Evolutionary conservation across 2,797 vertebrate species (phyloP).

Genomic region (Sciurus carolinensis): DNA sequence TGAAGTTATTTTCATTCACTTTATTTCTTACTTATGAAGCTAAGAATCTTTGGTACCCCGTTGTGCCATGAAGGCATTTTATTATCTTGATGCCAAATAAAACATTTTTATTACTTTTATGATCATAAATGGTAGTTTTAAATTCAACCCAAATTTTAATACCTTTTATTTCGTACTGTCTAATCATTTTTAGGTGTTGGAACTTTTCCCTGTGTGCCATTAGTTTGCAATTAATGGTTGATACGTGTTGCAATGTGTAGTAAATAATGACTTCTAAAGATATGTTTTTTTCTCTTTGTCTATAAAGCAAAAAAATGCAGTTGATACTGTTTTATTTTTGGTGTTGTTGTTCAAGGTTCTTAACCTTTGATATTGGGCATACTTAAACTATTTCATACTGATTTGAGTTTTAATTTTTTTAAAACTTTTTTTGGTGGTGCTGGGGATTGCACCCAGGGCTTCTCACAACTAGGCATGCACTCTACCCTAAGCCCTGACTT

Average conservation of each 20-base stretch:
- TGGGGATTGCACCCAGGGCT: not conserved
- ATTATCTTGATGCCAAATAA: slow-evolving; percentile 8
- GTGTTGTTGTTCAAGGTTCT: not conserved
- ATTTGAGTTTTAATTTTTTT: not conserved
- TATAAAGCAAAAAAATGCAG: slow-evolving; percentile 54
- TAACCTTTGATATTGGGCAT: not conserved
- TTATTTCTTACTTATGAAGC: slow-evolving; percentile 9
- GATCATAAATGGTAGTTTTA: slow-evolving; percentile 29
- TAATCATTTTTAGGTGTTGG: not conserved
- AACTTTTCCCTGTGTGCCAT: not conserved
- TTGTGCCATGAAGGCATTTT: slow-evolving; percentile 22
- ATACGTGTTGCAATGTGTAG: not conserved
- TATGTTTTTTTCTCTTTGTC: not conserved
- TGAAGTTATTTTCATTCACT: slow-evolving; percentile 29
- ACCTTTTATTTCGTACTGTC: not conserved
- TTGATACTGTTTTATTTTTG: not conserved
- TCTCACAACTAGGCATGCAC: not conserved
- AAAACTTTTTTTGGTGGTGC: not conserved
- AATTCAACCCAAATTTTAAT: not conserved
- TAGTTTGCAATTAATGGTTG: slow-evolving; percentile 11
- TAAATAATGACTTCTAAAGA: slow-evolving; percentile 19
- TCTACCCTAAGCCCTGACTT: not conserved
- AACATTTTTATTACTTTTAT: slow-evolving; percentile 1
- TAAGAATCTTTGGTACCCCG: not conserved
- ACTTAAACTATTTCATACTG: not conserved